A percentile compares a stretch with the other conserved stretches of the same genome.
Conservation (phyloP, 2,888 invertebrate genomes). For the Trichopria drosophilae region DNA sequence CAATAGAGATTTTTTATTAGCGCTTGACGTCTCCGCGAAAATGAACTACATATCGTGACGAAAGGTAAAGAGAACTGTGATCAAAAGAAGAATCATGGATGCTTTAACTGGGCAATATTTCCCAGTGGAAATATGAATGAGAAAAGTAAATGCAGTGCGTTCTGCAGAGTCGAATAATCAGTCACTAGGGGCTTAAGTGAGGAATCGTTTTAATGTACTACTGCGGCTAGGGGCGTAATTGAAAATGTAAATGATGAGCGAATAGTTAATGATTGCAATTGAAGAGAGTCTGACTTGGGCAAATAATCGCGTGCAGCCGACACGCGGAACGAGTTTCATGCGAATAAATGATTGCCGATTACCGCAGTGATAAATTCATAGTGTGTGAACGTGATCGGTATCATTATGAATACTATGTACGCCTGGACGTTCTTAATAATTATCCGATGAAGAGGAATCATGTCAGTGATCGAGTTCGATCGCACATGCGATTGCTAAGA, state of each 20-base stretch:
- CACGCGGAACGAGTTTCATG: slow-evolving; percentile 44
- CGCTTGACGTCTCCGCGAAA: too few relatives aligned
- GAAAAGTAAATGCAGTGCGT: too few relatives aligned
- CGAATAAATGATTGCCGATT: slow-evolving; percentile 52
- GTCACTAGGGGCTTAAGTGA: too few relatives aligned
- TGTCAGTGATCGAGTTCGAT: slow-evolving; percentile 32
- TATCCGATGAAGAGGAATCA: slow-evolving; percentile 47
- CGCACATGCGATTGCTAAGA: slow-evolving; percentile 22
- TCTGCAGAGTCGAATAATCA: too few relatives aligned
- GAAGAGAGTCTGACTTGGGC: slow-evolving; percentile 25
- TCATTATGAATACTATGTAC: slow-evolving; percentile 36
- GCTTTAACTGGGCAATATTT: too few relatives aligned
- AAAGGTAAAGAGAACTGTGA: too few relatives aligned
- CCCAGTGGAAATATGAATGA: too few relatives aligned
- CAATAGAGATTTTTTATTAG: too few relatives aligned
- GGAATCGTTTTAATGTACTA: too few relatives aligned
- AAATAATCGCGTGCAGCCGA: slow-evolving; percentile 40
- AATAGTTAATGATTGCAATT: slow-evolving; percentile 45
- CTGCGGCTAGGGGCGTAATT: slow-evolving; percentile 38
- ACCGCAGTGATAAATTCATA: slow-evolving; percentile 49
- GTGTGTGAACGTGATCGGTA: slow-evolving; percentile 41
- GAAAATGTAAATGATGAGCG: slow-evolving; percentile 48
- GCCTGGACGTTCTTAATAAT: slow-evolving; percentile 49
- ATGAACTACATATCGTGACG: too few relatives aligned
- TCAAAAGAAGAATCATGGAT: too few relatives aligned